These are phyloP conservation scores for Heterotilapia buettikoferi DNA, from an alignment of 2,113 vertebrate species.

Conservation along the genomic window DNA sequence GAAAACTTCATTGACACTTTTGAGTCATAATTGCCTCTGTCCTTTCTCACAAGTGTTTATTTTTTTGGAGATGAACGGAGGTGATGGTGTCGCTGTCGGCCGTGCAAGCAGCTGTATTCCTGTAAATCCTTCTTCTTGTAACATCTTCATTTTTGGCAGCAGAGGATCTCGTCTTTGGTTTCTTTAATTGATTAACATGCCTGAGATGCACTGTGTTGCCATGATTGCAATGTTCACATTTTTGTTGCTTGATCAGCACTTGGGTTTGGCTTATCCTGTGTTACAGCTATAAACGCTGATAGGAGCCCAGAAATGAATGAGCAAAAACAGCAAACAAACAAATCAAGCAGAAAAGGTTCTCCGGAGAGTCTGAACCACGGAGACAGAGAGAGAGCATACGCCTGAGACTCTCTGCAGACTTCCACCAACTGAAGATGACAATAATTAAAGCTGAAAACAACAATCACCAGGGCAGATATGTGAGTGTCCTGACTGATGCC, in stretches of 20 bases:
- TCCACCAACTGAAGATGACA: neutral
- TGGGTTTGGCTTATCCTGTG: neutral
- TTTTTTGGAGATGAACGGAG: neutral
- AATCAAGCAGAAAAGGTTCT: neutral
- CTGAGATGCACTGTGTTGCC: neutral
- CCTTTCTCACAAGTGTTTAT: fast-evolving
- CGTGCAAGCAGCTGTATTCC: fast-evolving
- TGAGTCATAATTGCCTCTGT: neutral
- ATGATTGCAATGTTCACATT: neutral
- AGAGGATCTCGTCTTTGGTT: neutral
- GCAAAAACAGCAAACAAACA: neutral
- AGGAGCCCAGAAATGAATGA: neutral
- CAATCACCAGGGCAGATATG: neutral
- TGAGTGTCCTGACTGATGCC: neutral
- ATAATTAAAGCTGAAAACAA: neutral
- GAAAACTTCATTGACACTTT: neutral
- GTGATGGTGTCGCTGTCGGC: fast-evolving
- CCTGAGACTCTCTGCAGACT: neutral
- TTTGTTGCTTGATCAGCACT: neutral
- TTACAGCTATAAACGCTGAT: neutral
- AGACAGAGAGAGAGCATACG: neutral
- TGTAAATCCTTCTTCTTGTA: neutral
- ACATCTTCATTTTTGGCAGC: neutral
- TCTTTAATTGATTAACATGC: neutral
- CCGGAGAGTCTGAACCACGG: neutral